These are phyloP conservation scores for Agrotis segetum DNA, from an alignment of 2,888 invertebrate genomes.

Conservation along the genomic window DNA sequence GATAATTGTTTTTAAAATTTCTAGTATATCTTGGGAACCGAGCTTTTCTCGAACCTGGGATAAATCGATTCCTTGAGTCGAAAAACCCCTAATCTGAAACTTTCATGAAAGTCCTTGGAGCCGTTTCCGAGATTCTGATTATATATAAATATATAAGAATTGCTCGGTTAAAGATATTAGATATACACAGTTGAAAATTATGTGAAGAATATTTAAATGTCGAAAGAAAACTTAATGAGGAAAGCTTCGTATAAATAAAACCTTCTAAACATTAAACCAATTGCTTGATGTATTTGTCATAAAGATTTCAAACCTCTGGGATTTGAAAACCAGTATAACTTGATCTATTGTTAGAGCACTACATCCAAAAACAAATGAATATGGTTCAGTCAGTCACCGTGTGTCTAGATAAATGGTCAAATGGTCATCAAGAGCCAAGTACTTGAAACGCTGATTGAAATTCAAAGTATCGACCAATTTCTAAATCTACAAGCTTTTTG, in stretches of 20 bases:
- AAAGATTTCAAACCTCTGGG: neutral
- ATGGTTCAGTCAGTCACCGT: neutral
- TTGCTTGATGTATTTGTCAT: neutral
- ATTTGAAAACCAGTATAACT: neutral
- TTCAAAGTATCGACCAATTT: constrained; percentile 20
- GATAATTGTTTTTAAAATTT: no score
- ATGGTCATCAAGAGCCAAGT: constrained; percentile 5
- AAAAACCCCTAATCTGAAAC: no score
- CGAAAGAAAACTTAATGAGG: neutral
- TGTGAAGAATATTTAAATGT: neutral
- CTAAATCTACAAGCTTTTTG: constrained; percentile 20
- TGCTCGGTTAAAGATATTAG: no score
- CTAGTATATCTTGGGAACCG: no score
- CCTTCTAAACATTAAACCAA: neutral
- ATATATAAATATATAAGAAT: no score
- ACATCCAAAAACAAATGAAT: neutral
- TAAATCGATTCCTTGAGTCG: no score
- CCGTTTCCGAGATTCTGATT: no score
- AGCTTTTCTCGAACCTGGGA: no score
- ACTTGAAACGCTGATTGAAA: constrained; percentile 22
- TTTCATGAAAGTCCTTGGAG: no score
- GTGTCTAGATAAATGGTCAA: neutral
- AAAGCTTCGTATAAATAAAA: constrained; percentile 2
- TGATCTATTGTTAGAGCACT: neutral
- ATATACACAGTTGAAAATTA: neutral